phyloP scores from a whole-genome alignment of 1,140 invertebrate genomes.

The Lanistes nyassanus region DNA sequence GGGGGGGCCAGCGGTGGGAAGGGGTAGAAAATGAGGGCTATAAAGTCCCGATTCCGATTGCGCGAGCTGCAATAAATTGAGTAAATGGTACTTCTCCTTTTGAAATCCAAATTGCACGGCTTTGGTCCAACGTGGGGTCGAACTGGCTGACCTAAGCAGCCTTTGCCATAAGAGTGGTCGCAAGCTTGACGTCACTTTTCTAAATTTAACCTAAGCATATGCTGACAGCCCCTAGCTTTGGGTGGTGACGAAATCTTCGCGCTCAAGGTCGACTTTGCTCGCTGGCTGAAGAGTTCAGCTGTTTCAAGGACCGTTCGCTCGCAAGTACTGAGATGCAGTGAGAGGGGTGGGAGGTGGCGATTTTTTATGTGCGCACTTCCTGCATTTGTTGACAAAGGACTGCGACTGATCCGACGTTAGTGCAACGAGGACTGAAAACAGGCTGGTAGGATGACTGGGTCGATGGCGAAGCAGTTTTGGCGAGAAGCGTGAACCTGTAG shows the following conservation, averaged over 20 bases:
- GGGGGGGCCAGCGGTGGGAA: background rate
- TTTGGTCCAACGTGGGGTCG: background rate
- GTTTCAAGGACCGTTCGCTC: no score
- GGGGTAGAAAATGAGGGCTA: background rate
- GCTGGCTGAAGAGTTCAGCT: no score
- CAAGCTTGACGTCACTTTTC: constrained; percentile 8
- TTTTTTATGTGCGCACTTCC: no score
- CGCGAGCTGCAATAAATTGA: no score
- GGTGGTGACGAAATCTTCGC: constrained; percentile 7
- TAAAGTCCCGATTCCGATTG: background rate
- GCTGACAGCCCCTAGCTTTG: background rate
- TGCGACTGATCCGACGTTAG: no score
- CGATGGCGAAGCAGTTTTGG: no score
- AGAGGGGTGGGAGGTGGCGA: no score
- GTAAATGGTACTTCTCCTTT: background rate
- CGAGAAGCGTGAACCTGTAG: no score
- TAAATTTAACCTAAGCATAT: constrained; percentile 5
- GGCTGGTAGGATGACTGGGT: no score
- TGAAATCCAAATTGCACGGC: background rate
- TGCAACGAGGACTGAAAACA: no score
- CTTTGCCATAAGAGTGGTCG: background rate
- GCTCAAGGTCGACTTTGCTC: background rate
- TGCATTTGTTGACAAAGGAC: no score
- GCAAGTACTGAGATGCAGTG: no score
- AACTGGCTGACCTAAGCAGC: constrained; percentile 12